Conservation (phyloP, 2,113 vertebrate species). For the Lagopus muta region DNA sequence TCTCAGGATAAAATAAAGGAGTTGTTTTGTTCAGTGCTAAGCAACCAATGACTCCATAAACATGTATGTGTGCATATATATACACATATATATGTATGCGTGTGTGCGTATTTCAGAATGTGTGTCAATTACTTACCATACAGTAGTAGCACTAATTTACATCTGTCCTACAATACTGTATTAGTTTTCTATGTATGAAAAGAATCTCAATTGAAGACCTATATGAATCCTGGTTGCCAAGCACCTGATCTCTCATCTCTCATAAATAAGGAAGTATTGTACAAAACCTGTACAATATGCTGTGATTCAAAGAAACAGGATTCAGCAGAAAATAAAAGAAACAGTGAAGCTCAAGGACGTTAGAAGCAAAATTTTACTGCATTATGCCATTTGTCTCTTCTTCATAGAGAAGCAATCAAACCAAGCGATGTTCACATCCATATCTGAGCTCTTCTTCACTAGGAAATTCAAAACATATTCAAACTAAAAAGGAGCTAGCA, state of each 20-base stretch:
- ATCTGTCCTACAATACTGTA: neutral
- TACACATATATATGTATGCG: too few species aligned
- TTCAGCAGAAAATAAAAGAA: neutral
- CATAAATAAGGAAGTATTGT: neutral
- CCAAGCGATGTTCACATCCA: neutral
- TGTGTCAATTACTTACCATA: neutral
- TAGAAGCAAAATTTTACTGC: neutral
- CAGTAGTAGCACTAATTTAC: neutral
- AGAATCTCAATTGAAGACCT: neutral
- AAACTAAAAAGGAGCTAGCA: neutral
- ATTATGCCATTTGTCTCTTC: neutral
- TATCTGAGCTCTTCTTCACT: neutral
- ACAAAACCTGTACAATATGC: neutral
- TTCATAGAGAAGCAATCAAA: neutral
- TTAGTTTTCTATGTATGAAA: neutral
- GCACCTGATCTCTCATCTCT: neutral
- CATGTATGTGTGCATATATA: too few species aligned
- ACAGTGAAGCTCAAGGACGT: neutral
- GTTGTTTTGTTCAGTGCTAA: neutral
- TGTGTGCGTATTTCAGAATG: too few species aligned
- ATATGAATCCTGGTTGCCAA: neutral
- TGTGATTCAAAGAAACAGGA: neutral
- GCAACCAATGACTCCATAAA: neutral
- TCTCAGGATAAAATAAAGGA: slow-evolving; percentile 8
- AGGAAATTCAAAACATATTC: neutral